A percentile compares a stretch with the other conserved stretches of the same genome.
Evolutionary conservation across 2,888 invertebrate genomes (phyloP).

Genomic region (Ganaspis brasiliensis): DNA sequence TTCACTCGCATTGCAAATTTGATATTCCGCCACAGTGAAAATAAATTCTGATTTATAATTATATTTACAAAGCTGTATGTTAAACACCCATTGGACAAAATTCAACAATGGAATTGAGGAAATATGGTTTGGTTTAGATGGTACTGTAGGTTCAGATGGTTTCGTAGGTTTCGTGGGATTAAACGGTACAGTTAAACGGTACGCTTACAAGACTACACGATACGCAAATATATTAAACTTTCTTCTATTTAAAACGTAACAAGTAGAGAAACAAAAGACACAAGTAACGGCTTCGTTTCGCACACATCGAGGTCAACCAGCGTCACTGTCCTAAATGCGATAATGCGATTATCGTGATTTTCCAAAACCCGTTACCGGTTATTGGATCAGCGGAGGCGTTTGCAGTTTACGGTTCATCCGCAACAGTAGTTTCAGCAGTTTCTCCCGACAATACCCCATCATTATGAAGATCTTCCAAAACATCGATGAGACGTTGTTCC

Average conservation of each 20-base stretch:
- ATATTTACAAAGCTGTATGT: conserved; percentile 26
- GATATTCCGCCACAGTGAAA: background rate
- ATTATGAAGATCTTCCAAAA: conserved; percentile 87
- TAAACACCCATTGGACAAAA: conserved; percentile 13
- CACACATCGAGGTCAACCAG: conserved; percentile 31
- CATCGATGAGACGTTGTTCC: conserved; percentile 88
- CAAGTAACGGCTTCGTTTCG: conserved; percentile 25
- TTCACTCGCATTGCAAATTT: background rate
- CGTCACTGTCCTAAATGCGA: background rate
- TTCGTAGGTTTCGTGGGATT: too few species aligned
- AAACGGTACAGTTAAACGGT: too few species aligned
- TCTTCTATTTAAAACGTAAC: too few species aligned
- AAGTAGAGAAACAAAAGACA: conserved; percentile 33
- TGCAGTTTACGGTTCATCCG: conserved; percentile 48
- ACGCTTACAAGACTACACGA: too few species aligned
- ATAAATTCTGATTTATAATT: conserved; percentile 25
- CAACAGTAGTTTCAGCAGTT: conserved; percentile 59
- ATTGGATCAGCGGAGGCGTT: conserved; percentile 19
- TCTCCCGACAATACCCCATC: conserved; percentile 86
- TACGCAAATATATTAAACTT: too few species aligned
- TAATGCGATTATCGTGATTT: conserved; percentile 13
- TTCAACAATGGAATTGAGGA: background rate
- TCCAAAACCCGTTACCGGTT: conserved; percentile 14
- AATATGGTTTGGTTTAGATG: too few species aligned
- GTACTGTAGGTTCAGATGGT: too few species aligned